Evolutionary conservation across 2,888 invertebrate species (phyloP).

Genomic region (Sarcophaga carnaria): DNA sequence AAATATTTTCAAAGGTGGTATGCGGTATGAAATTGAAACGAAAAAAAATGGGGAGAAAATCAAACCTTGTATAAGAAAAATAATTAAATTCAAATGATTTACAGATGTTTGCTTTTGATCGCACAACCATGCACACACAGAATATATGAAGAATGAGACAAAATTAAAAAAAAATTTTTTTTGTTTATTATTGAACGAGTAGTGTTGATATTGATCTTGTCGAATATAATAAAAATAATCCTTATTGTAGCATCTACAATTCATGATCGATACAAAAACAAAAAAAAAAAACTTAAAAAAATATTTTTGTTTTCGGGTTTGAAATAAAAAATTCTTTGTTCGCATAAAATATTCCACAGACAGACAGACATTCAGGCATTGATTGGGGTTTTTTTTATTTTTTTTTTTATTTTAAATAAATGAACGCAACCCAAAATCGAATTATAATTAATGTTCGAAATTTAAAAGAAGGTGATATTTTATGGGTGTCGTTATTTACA

Average conservation of each 20-base stretch:
- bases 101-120: constrained; percentile 62
- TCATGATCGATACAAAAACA: constrained; percentile 13
- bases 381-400: neutral
- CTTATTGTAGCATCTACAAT: constrained; percentile 55
- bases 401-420: constrained; percentile 12
- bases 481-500: constrained; percentile 59
- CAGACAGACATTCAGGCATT: constrained; percentile 22
- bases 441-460: constrained; percentile 63
- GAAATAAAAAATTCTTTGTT: constrained; percentile 54
- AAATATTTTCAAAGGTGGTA: constrained; percentile 22
- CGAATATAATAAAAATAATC: constrained; percentile 60
- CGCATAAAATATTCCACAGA: constrained; percentile 40
- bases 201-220: constrained; percentile 69
- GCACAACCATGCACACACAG: neutral
- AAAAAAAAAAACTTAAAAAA: neutral
- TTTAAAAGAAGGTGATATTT: constrained; percentile 63
- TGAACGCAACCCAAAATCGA: constrained; percentile 55
- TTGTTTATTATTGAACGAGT: constrained; percentile 35
- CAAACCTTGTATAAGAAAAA: constrained; percentile 54
- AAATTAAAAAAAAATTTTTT: neutral
- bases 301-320: neutral
- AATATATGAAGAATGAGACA: neutral
- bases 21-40: neutral
- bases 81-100: constrained; percentile 70
- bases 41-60: neutral